Base-by-base conservation (phyloP, 2,113 vertebrate genomes). In the Mastomys coucha region DNA sequence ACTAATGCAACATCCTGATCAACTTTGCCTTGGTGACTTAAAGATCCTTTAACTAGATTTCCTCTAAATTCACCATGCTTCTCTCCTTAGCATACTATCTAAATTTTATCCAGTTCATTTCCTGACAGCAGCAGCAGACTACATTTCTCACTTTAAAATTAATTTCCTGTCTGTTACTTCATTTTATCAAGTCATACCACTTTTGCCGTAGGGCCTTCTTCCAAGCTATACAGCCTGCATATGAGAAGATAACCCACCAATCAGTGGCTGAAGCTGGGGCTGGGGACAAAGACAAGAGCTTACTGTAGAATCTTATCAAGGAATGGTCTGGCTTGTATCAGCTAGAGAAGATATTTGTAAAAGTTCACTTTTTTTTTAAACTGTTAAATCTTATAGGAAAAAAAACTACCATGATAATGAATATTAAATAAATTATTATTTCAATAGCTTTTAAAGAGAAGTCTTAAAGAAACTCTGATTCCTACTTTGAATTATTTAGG, bases 11-110 rank as follows among this genome's bases (percentile, higher is more conserved):
- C 85, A 90, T 42, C 45, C 56, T 92, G 49, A 72, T 70, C 67
- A 45, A 84, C 63, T 73, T 92, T 92, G 42, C 26, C 0, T 58
- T 67, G 51, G 36, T 82, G 53, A 85, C 20, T 63, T 75, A 65
- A 89, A 75, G 86, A 28, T 80, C 72, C 28, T 95, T 81, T 91
- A 11, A 78, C 85, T 49, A 93, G 36, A 89, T 94, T 91, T 92
- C 72, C 80, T 91, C 56, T 91, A 92, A 91, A 70, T 12, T 22
- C 51, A 95, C 70, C 49, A 86, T 81, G 53, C 42, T 84, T 93
- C 65, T 96, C 39, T 95, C 12, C 4, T 92, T 89, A 88, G 39
- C 73, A 73, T 88, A 39, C 6, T 19, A 88, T 58, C 36, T 89
- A 89, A 94, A 80, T n/a, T 85, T 13, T 33, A 85, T 65, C 51